Conservation (phyloP, 2,888 invertebrate genomes). For the Zygogramma bicolorata region DNA sequence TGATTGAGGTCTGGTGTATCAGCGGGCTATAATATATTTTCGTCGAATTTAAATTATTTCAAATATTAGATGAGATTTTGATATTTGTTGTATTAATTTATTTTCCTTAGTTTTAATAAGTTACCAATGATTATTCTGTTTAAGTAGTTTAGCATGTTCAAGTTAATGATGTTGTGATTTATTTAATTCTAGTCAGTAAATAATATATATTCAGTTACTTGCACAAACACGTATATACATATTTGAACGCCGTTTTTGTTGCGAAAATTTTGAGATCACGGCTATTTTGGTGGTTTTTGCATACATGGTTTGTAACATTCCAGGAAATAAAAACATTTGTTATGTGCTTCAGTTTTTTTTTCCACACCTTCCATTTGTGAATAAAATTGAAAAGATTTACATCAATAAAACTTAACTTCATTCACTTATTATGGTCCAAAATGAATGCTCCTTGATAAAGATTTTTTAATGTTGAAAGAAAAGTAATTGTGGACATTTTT, state of each 20-base stretch:
- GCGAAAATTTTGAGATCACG: constrained; percentile 43
- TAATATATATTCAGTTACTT: constrained; percentile 47
- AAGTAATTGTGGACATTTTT: no score
- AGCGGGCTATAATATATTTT: constrained; percentile 1
- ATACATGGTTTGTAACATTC: constrained; percentile 63
- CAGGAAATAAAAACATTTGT: constrained; percentile 64
- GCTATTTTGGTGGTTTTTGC: constrained; percentile 47
- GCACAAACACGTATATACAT: constrained; percentile 46
- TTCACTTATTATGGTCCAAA: no score
- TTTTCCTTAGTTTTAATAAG: constrained; percentile 46
- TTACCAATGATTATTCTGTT: constrained; percentile 52
- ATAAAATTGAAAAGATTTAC: no score
- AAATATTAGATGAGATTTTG: constrained; percentile 44
- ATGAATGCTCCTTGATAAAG: no score
- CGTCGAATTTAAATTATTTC: constrained; percentile 33
- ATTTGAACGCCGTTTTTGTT: constrained; percentile 38
- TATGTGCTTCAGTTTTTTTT: constrained; percentile 48
- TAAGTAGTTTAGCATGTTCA: constrained; percentile 47
- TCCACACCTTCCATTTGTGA: no score
- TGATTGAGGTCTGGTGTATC: neutral
- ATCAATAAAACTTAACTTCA: no score
- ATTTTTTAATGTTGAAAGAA: no score
- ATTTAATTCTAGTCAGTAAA: constrained; percentile 64
- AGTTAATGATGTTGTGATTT: constrained; percentile 61
- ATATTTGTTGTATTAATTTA: constrained; percentile 48